These are phyloP conservation scores for Dipus sagitta DNA, from an alignment of 2,797 vertebrate species.

Conservation along the genomic window DNA sequence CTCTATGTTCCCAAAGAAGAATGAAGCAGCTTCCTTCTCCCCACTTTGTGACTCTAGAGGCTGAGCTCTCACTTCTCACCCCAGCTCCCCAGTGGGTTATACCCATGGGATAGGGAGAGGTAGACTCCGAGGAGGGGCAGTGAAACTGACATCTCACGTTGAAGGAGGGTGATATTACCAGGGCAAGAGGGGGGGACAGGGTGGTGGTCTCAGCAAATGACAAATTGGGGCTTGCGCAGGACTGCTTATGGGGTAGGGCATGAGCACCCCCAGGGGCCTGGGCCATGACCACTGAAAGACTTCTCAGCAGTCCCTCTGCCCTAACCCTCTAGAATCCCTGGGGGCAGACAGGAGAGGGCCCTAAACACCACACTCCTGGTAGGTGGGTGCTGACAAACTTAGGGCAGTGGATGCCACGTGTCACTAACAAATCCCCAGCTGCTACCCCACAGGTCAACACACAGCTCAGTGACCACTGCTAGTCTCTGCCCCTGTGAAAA, in stretches of 20 bases:
- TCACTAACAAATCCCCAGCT: no score
- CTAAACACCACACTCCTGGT: background rate
- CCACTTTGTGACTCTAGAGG: background rate
- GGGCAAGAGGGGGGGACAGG: fast-evolving
- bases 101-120: background rate
- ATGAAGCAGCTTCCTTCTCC: background rate
- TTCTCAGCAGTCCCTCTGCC: background rate
- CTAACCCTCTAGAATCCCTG: background rate
- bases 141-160: background rate
- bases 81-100: background rate
- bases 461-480: no score
- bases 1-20: background rate
- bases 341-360: background rate
- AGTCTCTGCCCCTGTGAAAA: no score
- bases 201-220: background rate
- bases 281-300: background rate
- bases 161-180: fast-evolving
- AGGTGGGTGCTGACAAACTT: background rate
- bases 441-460: no score
- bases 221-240: background rate
- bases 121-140: background rate
- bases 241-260: no score
- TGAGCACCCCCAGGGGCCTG: background rate
- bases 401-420: fast-evolving
- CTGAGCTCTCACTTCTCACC: background rate